Percentiles rank a stretch among this genome's conserved stretches.
Evolutionary conservation across 2,797 vertebrate genomes (phyloP).

Genomic region (Micromesistius poutassou): DNA sequence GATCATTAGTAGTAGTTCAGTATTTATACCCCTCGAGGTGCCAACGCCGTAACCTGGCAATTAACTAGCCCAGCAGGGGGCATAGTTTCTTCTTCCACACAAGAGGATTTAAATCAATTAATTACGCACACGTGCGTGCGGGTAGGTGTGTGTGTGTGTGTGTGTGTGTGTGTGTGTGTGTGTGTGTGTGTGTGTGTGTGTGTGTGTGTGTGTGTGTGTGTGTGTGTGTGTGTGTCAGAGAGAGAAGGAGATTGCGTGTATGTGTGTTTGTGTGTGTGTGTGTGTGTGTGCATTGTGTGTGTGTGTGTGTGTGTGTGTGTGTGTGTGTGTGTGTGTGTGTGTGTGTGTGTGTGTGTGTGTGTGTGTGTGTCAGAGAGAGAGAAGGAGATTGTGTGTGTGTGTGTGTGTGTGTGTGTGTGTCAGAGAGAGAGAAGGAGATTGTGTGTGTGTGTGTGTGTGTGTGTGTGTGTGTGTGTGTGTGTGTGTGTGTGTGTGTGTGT

Average conservation of each 20-base stretch:
- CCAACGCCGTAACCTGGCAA: slow-evolving; percentile 60
- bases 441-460: neutral
- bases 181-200: no score
- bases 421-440: no score
- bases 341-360: no score
- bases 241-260: slow-evolving; percentile 46
- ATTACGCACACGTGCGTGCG: slow-evolving; percentile 36
- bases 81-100: slow-evolving; percentile 36
- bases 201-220: slow-evolving; percentile 30
- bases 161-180: neutral
- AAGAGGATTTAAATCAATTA: slow-evolving; percentile 61
- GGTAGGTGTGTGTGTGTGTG: slow-evolving; percentile 17
- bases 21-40: slow-evolving; percentile 52
- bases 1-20: slow-evolving; percentile 60
- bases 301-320: no score
- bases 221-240: slow-evolving; percentile 33
- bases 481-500: no score
- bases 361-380: no score
- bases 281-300: no score
- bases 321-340: no score
- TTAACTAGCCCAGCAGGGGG: slow-evolving; percentile 66
- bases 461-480: no score
- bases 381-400: neutral
- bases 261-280: no score
- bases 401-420: neutral